A percentile compares a stretch with the other conserved stretches of the same genome.
phyloP scores from a whole-genome alignment of 2,113 vertebrate genomes.

The Cervus canadensis region DNA sequence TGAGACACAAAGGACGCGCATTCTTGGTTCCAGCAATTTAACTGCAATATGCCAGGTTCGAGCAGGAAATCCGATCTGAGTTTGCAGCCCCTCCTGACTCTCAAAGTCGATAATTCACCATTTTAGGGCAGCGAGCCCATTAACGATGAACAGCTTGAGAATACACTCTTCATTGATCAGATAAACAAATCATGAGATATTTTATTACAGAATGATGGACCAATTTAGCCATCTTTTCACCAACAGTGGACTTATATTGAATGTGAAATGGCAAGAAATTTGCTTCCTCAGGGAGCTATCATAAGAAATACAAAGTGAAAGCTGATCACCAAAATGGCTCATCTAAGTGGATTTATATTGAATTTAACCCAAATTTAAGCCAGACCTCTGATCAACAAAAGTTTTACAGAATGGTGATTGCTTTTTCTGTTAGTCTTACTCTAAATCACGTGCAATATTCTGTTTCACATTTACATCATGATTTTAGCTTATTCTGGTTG shows the following conservation, averaged over 20 bases:
- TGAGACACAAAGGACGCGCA: background rate
- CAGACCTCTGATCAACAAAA: constrained; percentile 74
- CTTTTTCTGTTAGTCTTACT: constrained; percentile 63
- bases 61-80: constrained; percentile 78
- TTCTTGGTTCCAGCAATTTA: constrained; percentile 18
- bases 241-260: constrained; percentile 82
- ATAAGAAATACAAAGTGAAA: constrained; percentile 79
- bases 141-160: constrained; percentile 87
- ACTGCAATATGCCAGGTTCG: constrained; percentile 40
- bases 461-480: background rate
- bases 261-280: constrained; percentile 81
- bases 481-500: background rate
- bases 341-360: constrained; percentile 60
- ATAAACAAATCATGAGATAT: constrained; percentile 88
- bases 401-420: constrained; percentile 49
- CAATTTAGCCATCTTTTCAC: constrained; percentile 82
- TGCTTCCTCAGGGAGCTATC: constrained; percentile 81
- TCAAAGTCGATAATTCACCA: constrained; percentile 85
- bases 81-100: constrained; percentile 74
- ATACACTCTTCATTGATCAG: constrained; percentile 90
- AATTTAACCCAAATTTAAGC: constrained; percentile 81
- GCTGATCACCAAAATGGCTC: constrained; percentile 73
- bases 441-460: constrained; percentile 24
- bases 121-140: constrained; percentile 88
- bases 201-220: constrained; percentile 81